A percentile compares a stretch with the other conserved stretches of the same genome.
phyloP scores from a whole-genome alignment of 1,140 invertebrate species.

The Drosophila suzukii region DNA sequence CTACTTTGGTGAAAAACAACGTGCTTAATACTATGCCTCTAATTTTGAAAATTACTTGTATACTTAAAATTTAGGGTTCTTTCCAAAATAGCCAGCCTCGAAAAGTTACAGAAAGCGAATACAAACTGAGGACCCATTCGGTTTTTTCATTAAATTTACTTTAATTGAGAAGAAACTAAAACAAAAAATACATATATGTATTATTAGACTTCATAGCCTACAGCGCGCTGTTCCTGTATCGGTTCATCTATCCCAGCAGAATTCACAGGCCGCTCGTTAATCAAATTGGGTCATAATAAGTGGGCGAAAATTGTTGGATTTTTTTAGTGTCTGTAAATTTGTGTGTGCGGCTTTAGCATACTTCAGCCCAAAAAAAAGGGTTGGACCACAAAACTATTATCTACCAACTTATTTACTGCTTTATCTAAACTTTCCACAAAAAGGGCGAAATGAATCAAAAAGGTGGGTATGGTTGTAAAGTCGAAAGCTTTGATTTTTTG shows the following conservation, averaged over 20 bases:
- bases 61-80: background rate
- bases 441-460: background rate
- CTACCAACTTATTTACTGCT: background rate
- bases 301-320: background rate
- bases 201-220: background rate
- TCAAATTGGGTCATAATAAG: background rate
- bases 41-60: background rate
- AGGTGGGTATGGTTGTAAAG: background rate
- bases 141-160: background rate
- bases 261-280: background rate
- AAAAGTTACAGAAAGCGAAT: background rate
- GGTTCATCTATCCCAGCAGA: background rate
- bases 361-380: background rate
- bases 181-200: too few relatives aligned
- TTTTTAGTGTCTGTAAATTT: background rate
- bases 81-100: too few relatives aligned
- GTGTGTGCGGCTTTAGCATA: background rate
- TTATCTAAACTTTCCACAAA: background rate
- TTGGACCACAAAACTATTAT: conserved; percentile 1
- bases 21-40: too few relatives aligned
- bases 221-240: background rate
- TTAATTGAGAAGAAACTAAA: too few relatives aligned
- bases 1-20: too few relatives aligned
- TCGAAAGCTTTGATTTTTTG: background rate
- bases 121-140: too few relatives aligned